Percentiles rank a stretch among this genome's conserved stretches.
Conservation (phyloP, 2,888 invertebrate genomes). For the Chymomyza caudatula region DNA sequence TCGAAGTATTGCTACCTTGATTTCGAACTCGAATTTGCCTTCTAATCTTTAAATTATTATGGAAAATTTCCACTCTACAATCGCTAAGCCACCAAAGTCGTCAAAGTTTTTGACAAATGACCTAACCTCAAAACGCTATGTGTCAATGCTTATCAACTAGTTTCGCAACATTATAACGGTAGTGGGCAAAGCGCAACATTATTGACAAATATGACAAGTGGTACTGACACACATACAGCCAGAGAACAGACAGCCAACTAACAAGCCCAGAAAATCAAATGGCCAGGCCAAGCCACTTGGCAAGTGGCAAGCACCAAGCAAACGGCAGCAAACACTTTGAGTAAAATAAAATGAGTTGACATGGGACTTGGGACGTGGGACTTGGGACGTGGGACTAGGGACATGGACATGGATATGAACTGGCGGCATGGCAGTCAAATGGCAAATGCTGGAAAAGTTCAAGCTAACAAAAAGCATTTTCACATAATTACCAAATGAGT, state of each 20-base stretch:
- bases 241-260: neutral
- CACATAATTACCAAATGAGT: conserved; percentile 70
- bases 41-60: neutral
- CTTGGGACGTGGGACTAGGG: neutral
- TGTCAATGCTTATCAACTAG: conserved; percentile 6
- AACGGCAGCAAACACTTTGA: conserved; percentile 10
- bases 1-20: too few relatives aligned
- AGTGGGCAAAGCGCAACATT: conserved; percentile 26
- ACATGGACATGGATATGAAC: conserved; percentile 47
- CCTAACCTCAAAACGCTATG: neutral
- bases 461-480: conserved; percentile 60
- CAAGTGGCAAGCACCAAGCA: neutral
- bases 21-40: neutral
- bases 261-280: conserved; percentile 27
- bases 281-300: conserved; percentile 4
- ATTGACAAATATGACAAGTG: conserved; percentile 58
- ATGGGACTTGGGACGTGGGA: conserved; percentile 22
- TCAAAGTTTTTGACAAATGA: neutral
- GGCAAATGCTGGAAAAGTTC: conserved; percentile 42
- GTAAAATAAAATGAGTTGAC: conserved; percentile 64
- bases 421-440: conserved; percentile 11
- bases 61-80: neutral
- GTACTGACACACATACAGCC: conserved; percentile 39
- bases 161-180: conserved; percentile 28
- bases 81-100: neutral